Evolutionary conservation across 2,797 vertebrate species (phyloP), one percentile per base, ranked within the genome.

Genomic region (Macroramphosus scolopax): DNA sequence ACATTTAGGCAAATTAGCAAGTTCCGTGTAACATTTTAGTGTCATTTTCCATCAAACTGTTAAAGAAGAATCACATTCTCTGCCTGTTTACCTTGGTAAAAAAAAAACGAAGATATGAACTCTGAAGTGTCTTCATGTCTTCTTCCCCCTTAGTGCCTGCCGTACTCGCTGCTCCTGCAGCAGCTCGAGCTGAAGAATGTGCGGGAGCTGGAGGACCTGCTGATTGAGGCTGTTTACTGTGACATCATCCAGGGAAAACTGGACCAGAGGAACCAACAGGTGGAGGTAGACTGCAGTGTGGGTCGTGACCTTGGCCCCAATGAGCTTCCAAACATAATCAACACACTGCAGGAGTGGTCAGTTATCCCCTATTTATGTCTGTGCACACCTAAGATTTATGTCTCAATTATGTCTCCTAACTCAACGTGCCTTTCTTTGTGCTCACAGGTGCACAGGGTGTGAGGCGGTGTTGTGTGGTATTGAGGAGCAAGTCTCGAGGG

Each of bases 211-310:
- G 97, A 99, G 81, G 97, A 99, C 83, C 89, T 98, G 75, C 93
- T 99, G 77, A 99, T 99, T 11, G 97, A 98, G 66, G 97, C 97
- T 0, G 92, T 99, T 78, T 99, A 99, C 88, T 95, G 96, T 30
- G 97, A 99, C 85, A 97, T 98, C 88, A 98, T 99, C 86, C 97
- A 98, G 77, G 96, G 97, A 52, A 98, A 98, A 72, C 54, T 98
- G 84, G 97, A 99, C 85, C 97, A 99, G 82, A 92, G 96, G 75
- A 98, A 98, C 84, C 97, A 98, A 80, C 90, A 98, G 83, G 90
- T 99, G 53, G 97, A 99, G 69, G 96, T 99, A 61, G 97, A 99
- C 84, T 97, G 96, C 88, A 98, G 96, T 57, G 95, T 99, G 7
- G 95, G 97, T 58, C 91, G 97, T 39, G 97, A 99, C 85, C 94